Conservation (phyloP, 53 echinoderm and acorn worm species). For the Holothuria scabra region DNA sequence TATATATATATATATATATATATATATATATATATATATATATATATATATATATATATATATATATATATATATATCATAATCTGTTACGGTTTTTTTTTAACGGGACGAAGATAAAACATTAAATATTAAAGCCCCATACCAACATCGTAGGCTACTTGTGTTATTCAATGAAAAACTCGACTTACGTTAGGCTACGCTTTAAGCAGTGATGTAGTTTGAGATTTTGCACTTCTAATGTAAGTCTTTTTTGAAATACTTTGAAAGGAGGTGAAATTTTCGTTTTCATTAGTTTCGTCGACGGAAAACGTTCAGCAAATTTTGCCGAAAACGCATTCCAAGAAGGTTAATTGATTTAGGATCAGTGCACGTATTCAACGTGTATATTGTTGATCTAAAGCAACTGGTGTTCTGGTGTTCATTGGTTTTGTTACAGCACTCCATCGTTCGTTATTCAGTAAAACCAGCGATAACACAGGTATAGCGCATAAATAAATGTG, state of each 20-base stretch:
- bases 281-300: neutral
- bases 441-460: constrained; percentile 59
- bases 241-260: constrained; percentile 26
- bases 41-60: no score
- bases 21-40: no score
- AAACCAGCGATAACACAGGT: constrained; percentile 53
- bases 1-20: no score
- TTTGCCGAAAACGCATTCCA: constrained; percentile 21
- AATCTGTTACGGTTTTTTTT: no score
- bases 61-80: no score
- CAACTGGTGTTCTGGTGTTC: constrained; percentile 8
- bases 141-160: no score
- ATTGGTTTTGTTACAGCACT: constrained; percentile 60
- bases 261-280: constrained; percentile 30
- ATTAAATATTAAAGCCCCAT: no score
- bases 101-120: no score
- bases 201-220: no score
- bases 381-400: constrained; percentile 22
- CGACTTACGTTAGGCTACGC: no score
- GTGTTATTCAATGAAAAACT: no score
- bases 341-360: constrained; percentile 29
- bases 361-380: constrained; percentile 33
- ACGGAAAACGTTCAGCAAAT: neutral
- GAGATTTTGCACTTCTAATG: no score
- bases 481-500: constrained; percentile 50